Conservation (phyloP, 2,888 invertebrate genomes). For the Cryptops parisi region DNA sequence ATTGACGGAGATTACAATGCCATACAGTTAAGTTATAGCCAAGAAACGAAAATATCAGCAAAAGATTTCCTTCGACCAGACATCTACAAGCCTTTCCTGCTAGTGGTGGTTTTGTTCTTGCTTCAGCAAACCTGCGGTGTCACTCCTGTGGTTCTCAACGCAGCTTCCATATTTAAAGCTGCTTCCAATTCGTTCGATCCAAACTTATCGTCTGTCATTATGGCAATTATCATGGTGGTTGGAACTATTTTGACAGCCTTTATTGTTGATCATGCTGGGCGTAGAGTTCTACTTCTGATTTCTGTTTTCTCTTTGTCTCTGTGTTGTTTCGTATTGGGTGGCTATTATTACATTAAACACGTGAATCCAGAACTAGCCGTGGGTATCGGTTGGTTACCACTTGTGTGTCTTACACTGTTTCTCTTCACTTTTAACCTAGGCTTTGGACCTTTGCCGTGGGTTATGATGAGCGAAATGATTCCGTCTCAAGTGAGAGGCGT, state of each 20-base stretch:
- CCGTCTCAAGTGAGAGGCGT: conserved; percentile 50
- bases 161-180: conserved; percentile 54
- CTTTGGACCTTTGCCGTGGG: conserved; percentile 69
- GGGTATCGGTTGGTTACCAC: conserved; percentile 51
- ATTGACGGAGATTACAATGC: conserved; percentile 62
- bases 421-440: conserved; percentile 66
- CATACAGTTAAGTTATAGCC: conserved; percentile 48
- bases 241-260: conserved; percentile 59
- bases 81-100: conserved; percentile 60
- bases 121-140: conserved; percentile 84
- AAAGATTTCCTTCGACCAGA: conserved; percentile 50
- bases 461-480: conserved; percentile 60
- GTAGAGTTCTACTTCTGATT: conserved; percentile 54
- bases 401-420: conserved; percentile 56
- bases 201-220: conserved; percentile 53
- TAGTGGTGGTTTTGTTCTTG: conserved; percentile 77
- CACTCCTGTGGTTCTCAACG: conserved; percentile 70
- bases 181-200: conserved; percentile 46
- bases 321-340: conserved; percentile 64
- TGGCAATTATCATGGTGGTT: conserved; percentile 67
- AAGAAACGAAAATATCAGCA: conserved; percentile 24
- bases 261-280: conserved; percentile 64
- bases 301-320: conserved; percentile 57
- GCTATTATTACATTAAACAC: conserved; percentile 66
- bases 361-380: conserved; percentile 32